Evolutionary conservation across 2,888 invertebrate species (phyloP), one percentile per base, ranked within the genome.

Genomic region (Conus canariensis): DNA sequence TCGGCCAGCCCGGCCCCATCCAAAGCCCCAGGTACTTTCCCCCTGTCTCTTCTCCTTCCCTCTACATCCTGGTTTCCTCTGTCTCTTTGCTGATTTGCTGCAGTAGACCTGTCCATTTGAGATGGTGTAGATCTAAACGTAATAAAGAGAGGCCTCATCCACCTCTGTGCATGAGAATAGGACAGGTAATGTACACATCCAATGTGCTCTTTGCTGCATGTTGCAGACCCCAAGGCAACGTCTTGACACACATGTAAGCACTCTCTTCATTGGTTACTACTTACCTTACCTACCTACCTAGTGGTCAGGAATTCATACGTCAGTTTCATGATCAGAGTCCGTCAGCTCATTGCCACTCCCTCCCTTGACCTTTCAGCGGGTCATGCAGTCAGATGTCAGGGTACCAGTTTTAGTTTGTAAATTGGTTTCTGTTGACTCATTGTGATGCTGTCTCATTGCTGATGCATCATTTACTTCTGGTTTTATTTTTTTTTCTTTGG

Each of bases 221-320:
- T 86, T 86, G 16, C 86, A 86, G 86, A 60, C 86, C 25, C 25
- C 67, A 64, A 67, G 86, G 67, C 86, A 85, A 45, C 86, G 86
- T 86, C 86, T 86, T 86, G 86, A 86, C 86, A 86, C 67, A 86
- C 86, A 86, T 86, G 86, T 86, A 86, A 86, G 86, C 16, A 67
- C 12, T 85, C 85, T 85, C 60, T 60, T 85, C 16, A 60, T 60
- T 85, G 59, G 60, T 45, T n/a, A 16, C 56, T 83, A 30, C 9
- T 83, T 83, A 19, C 7, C 22, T 58, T 83, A 83, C 58, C 45
- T 45, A 64, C 64, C 64, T 64, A 16, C 64, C 10, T 16, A 64
- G 64, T 7, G 58, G 10, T 9, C 58, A 58, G n/a, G 58, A 58
- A 25, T 58, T 83, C 6, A 19, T 19, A 6, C 19, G 19, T 58